phyloP scores from a whole-genome alignment of 2,113 vertebrate species.

The Perca fluviatilis region DNA sequence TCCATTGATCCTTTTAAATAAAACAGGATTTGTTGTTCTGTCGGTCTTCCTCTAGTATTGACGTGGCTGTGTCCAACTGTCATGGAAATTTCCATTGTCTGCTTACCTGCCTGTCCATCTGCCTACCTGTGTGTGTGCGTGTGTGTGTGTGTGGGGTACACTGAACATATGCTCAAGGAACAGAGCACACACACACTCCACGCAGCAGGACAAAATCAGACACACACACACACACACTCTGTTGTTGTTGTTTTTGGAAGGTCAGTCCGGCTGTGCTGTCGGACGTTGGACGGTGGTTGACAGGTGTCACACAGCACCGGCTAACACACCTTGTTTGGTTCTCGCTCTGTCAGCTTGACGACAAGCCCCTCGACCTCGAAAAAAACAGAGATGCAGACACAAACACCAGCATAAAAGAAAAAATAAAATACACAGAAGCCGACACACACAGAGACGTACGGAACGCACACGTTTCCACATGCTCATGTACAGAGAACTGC shows the following conservation, averaged over 20 bases:
- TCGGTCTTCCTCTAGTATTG: neutral
- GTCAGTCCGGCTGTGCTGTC: constrained; percentile 41
- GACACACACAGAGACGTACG: neutral
- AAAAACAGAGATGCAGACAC: neutral
- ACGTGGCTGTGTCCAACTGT: neutral
- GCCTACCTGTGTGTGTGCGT: constrained; percentile 36
- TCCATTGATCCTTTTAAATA: too few species aligned
- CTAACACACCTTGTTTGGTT: constrained; percentile 45
- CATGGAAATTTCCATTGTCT: constrained; percentile 48
- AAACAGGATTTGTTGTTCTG: neutral
- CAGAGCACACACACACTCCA: constrained; percentile 23
- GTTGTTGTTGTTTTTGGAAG: constrained; percentile 32
- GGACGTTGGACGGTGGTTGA: constrained; percentile 47
- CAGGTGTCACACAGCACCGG: constrained; percentile 64
- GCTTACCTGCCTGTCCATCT: constrained; percentile 42
- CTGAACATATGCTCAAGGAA: constrained; percentile 40
- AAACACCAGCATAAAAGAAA: neutral
- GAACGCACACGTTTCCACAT: neutral
- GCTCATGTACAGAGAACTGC: neutral
- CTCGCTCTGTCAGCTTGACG: constrained; percentile 24
- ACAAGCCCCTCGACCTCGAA: neutral
- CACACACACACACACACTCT: too few species aligned
- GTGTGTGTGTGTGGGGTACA: constrained; percentile 19
- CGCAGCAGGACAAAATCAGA: constrained; percentile 1
- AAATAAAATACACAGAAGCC: neutral